Conservation (phyloP, 2,113 vertebrate species). For the Rhinolophus sinicus region DNA sequence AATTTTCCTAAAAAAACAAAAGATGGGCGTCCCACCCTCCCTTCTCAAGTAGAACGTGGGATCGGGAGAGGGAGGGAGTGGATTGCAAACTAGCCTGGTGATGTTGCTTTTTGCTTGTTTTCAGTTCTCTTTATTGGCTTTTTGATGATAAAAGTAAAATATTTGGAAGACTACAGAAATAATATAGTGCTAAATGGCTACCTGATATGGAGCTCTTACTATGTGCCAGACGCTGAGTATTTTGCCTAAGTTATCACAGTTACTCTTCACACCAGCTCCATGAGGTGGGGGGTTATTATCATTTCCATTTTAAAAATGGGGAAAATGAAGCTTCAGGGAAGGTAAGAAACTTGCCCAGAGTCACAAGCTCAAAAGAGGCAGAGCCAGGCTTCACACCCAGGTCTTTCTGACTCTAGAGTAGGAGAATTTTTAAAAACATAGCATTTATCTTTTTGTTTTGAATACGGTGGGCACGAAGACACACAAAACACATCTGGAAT, state of each 20-base stretch:
- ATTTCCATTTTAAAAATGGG: not conserved
- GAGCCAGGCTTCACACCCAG: not conserved
- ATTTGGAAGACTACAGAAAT: not conserved
- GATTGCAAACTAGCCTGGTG: fast-evolving
- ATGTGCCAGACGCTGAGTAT: fast-evolving
- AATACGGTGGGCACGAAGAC: not conserved
- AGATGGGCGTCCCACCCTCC: not conserved
- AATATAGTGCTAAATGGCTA: fast-evolving
- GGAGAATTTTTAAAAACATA: not conserved
- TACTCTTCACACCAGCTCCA: fast-evolving
- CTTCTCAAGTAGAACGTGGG: not conserved
- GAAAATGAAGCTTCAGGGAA: not conserved
- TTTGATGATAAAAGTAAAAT: not conserved
- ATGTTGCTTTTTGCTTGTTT: not conserved
- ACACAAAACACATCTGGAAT: fast-evolving
- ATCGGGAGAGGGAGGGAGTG: not conserved
- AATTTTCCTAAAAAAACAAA: not conserved
- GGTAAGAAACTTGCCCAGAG: not conserved
- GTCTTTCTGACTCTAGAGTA: fast-evolving
- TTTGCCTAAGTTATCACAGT: fast-evolving
- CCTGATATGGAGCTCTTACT: fast-evolving
- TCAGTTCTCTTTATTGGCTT: not conserved
- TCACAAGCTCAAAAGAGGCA: not conserved
- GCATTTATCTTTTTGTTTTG: not conserved
- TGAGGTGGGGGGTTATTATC: fast-evolving